These are phyloP conservation scores for Pseudanteris insignis DNA, from an alignment of 2,888 invertebrate species.

Conservation along the genomic window DNA sequence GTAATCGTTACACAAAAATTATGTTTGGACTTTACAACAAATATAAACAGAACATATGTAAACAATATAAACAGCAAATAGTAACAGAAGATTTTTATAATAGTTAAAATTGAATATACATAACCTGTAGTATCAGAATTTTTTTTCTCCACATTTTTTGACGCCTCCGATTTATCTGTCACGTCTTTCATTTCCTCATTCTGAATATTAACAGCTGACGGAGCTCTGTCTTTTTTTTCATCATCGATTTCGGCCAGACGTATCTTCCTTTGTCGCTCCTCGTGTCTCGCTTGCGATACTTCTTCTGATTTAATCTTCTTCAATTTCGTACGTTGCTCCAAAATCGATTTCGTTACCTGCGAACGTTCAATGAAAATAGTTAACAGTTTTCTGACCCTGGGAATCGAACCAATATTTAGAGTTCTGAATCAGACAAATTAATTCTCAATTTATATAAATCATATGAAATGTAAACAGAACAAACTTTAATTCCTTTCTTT, in stretches of 20 bases:
- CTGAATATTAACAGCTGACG: constrained; percentile 12
- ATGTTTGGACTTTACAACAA: too few species aligned
- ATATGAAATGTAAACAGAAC: too few species aligned
- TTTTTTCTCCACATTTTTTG: constrained; percentile 1
- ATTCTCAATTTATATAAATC: too few species aligned
- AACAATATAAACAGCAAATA: too few species aligned
- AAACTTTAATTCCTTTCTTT: too few species aligned
- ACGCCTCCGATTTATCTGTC: neutral
- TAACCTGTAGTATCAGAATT: constrained; percentile 21
- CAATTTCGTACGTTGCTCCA: constrained; percentile 32
- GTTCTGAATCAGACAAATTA: too few species aligned
- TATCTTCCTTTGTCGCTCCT: constrained; percentile 21
- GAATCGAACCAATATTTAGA: too few species aligned
- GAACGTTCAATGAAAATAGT: constrained; percentile 35
- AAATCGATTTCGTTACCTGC: constrained; percentile 42
- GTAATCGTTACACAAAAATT: too few species aligned
- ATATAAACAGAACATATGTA: too few species aligned
- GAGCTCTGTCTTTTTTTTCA: constrained; percentile 17
- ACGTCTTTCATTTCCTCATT: constrained; percentile 30
- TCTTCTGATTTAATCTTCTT: constrained; percentile 20
- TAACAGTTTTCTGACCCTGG: constrained; percentile 26
- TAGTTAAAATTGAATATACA: constrained; percentile 5
- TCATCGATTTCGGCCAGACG: constrained; percentile 11
- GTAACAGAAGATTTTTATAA: too few species aligned
- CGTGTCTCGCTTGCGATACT: constrained; percentile 5